phyloP scores from a whole-genome alignment of 2,113 vertebrate genomes.

The Petroica traversi region DNA sequence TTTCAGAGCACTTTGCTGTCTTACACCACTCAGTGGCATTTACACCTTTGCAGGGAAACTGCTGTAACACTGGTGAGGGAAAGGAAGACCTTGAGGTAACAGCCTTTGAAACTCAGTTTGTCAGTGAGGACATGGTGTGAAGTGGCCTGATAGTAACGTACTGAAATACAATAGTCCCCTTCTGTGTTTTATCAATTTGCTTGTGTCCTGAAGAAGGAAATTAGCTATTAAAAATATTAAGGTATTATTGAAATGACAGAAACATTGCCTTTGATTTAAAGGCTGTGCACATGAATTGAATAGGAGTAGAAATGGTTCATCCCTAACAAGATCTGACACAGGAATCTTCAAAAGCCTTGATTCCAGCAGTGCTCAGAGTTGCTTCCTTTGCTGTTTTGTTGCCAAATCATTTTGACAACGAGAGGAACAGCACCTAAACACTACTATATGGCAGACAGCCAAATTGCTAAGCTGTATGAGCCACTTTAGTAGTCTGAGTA shows the following conservation, averaged over 20 bases:
- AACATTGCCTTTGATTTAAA: background rate
- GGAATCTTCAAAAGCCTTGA: background rate
- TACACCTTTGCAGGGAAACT: background rate
- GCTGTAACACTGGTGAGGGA: background rate
- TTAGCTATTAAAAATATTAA: background rate
- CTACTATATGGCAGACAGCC: background rate
- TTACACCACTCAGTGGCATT: background rate
- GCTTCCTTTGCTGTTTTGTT: background rate
- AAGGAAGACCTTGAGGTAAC: background rate
- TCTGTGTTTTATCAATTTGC: background rate
- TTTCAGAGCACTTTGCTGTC: background rate
- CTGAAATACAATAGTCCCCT: background rate
- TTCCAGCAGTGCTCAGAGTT: background rate
- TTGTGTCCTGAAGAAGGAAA: background rate
- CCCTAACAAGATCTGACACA: background rate
- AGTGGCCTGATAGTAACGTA: background rate
- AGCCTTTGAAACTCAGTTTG: background rate
- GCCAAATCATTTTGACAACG: background rate
- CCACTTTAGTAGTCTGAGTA: background rate
- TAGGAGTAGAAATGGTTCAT: background rate
- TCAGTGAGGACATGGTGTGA: background rate
- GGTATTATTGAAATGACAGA: background rate
- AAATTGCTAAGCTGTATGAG: background rate
- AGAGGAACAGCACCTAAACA: background rate
- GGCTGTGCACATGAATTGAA: background rate